These are phyloP conservation scores for Hydropsyche betteni DNA, from an alignment of 2,888 invertebrate genomes.

Conservation along the genomic window DNA sequence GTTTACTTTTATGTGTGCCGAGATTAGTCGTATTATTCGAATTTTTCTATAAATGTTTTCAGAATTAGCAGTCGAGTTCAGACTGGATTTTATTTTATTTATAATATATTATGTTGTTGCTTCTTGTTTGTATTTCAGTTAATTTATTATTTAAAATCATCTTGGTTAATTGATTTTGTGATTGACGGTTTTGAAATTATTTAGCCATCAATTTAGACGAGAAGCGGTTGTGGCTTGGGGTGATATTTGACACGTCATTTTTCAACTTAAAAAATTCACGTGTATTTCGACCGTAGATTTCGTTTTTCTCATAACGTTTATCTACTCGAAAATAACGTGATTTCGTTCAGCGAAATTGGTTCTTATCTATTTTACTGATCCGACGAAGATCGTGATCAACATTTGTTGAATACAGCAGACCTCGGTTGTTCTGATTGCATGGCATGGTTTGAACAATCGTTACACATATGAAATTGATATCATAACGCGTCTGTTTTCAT, in stretches of 20 bases:
- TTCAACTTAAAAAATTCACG: too few relatives aligned
- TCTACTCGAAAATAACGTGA: neutral
- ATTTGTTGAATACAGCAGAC: neutral
- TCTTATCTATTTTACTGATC: neutral
- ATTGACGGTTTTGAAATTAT: slow-evolving; percentile 10
- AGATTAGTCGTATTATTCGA: neutral
- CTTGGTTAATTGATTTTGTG: slow-evolving; percentile 6
- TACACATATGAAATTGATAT: slow-evolving; percentile 29
- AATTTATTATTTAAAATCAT: slow-evolving; percentile 24
- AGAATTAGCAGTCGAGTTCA: too few relatives aligned
- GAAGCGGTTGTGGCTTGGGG: too few relatives aligned
- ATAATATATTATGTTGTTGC: too few relatives aligned
- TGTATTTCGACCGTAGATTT: neutral
- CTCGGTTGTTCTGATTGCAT: slow-evolving; percentile 10
- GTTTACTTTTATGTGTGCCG: neutral
- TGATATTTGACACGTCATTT: too few relatives aligned
- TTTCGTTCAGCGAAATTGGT: neutral
- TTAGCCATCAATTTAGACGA: too few relatives aligned
- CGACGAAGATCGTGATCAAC: neutral
- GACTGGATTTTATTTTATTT: too few relatives aligned
- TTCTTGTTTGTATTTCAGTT: neutral
- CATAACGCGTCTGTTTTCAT: slow-evolving; percentile 12
- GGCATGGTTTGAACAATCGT: neutral
- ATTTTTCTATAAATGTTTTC: neutral
- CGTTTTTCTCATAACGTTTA: neutral